A percentile compares a stretch with the other conserved stretches of the same genome.
Conservation (phyloP, 23 tunicate species). For the Clavelina lepadiformis region DNA sequence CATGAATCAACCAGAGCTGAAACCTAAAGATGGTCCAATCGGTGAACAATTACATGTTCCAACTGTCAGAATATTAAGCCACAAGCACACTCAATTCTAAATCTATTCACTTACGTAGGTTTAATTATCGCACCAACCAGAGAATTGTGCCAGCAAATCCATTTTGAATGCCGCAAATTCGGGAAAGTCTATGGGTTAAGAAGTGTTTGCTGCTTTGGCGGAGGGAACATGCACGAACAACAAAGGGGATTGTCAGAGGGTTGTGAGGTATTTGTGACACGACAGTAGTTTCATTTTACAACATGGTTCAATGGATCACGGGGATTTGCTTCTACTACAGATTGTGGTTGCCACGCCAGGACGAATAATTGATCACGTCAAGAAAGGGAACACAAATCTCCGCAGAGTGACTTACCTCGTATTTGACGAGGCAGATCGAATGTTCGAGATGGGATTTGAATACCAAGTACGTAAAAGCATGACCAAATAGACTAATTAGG, state of each 20-base stretch:
- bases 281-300: neutral
- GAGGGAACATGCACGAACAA: conserved; percentile 98
- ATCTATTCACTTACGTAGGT: conserved; percentile 10
- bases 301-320: neutral
- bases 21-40: conserved; percentile 87
- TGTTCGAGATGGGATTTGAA: conserved; percentile 99
- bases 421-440: conserved; percentile 97
- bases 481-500: no score
- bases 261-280: conserved; percentile 41
- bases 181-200: conserved; percentile 76
- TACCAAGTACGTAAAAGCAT: conserved; percentile 58
- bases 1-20: conserved; percentile 65
- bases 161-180: conserved; percentile 73
- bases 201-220: conserved; percentile 82
- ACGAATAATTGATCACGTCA: conserved; percentile 93
- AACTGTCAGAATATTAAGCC: neutral
- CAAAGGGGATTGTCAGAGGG: conserved; percentile 78
- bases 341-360: conserved; percentile 98
- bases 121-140: conserved; percentile 92
- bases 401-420: conserved; percentile 67
- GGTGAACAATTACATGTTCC: conserved; percentile 7
- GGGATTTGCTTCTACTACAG: conserved; percentile 21
- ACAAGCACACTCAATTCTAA: no score
- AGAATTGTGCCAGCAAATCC: conserved; percentile 95
- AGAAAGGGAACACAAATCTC: conserved; percentile 84